These are phyloP conservation scores for Drosophila lacertosa DNA, from an alignment of 1,140 invertebrate species.

Conservation along the genomic window DNA sequence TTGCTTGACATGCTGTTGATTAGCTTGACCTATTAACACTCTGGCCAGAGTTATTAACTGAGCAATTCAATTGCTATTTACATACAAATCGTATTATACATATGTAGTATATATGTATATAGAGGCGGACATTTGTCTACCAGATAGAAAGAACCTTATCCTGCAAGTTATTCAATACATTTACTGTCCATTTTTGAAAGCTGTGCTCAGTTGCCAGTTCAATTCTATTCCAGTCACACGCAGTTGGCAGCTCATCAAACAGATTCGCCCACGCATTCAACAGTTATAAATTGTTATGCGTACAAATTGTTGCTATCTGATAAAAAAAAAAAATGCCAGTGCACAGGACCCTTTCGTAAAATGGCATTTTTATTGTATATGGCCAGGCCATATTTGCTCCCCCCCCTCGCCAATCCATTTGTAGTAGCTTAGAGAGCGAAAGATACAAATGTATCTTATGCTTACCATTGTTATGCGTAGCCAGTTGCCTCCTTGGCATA, in stretches of 20 bases:
- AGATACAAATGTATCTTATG: constrained; percentile 16
- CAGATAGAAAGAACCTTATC: too few relatives aligned
- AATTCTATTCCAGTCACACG: constrained; percentile 32
- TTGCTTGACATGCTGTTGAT: not conserved
- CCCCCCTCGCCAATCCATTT: not conserved
- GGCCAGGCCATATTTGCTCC: not conserved
- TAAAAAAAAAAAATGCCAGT: constrained; percentile 61
- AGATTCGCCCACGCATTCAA: constrained; percentile 53
- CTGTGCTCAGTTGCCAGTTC: not conserved
- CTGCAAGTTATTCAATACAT: not conserved
- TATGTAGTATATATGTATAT: too few relatives aligned
- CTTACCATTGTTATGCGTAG: constrained; percentile 59
- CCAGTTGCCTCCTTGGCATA: constrained; percentile 26
- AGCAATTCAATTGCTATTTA: not conserved
- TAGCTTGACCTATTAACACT: not conserved
- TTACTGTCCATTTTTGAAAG: not conserved
- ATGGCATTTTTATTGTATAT: constrained; percentile 25
- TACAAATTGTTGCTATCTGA: constrained; percentile 66
- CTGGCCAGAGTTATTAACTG: not conserved
- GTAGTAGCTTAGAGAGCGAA: not conserved
- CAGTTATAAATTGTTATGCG: constrained; percentile 66
- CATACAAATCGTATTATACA: too few relatives aligned
- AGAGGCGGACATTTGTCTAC: too few relatives aligned
- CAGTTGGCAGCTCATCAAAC: constrained; percentile 55
- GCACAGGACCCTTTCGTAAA: constrained; percentile 29